These are phyloP conservation scores for Burhinus oedicnemus DNA, from an alignment of 2,113 vertebrate genomes.

Conservation along the genomic window DNA sequence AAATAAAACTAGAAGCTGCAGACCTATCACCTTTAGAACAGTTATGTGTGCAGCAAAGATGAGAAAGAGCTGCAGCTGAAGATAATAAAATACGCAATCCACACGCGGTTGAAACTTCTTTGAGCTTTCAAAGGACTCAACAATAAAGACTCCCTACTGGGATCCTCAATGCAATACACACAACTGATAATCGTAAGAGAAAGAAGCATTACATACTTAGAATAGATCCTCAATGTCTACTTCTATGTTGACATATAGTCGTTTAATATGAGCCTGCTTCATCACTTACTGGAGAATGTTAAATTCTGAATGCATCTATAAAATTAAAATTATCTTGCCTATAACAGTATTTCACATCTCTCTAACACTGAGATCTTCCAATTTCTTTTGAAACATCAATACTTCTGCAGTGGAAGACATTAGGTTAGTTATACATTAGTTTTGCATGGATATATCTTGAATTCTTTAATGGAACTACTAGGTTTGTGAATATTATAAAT, in stretches of 20 bases:
- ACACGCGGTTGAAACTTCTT: not conserved
- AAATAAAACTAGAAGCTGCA: not conserved
- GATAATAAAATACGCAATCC: not conserved
- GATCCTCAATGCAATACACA: not conserved
- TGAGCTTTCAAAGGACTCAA: not conserved
- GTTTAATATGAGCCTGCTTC: not conserved
- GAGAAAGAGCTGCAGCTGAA: not conserved
- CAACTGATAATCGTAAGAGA: not conserved
- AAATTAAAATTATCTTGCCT: not conserved
- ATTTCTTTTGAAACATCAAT: not conserved
- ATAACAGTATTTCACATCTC: not conserved
- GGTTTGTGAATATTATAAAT: not conserved
- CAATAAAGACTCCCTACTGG: not conserved
- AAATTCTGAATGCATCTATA: not conserved
- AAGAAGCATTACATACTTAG: not conserved
- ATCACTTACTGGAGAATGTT: not conserved
- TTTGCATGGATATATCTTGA: not conserved
- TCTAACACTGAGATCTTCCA: not conserved
- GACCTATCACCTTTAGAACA: not conserved
- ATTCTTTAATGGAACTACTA: not conserved
- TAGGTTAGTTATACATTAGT: not conserved
- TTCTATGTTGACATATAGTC: not conserved
- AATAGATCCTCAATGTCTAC: not conserved
- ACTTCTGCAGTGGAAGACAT: not conserved
- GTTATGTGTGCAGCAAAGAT: not conserved